phyloP scores from a whole-genome alignment of 2,113 vertebrate genomes.

The Nothobranchius kuhntae region DNA sequence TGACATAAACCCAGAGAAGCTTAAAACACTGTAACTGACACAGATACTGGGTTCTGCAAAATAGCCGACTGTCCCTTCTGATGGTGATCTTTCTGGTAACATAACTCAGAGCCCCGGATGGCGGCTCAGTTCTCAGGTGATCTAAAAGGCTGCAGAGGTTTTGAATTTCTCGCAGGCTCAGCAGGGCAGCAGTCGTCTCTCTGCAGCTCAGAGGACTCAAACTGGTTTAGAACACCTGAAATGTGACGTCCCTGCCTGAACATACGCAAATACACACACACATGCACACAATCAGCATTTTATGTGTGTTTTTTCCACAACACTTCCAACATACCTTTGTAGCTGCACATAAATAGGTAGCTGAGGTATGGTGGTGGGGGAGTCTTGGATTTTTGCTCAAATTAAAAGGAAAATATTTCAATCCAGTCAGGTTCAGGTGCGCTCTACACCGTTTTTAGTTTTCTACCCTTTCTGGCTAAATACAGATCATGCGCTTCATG shows the following conservation, averaged over 20 bases:
- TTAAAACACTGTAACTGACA: neutral
- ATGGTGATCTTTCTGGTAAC: neutral
- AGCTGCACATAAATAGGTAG: too few species aligned
- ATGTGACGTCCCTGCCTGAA: slow-evolving; percentile 8
- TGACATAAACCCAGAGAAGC: neutral
- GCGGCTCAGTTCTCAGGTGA: slow-evolving; percentile 2
- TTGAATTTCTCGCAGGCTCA: slow-evolving; percentile 13
- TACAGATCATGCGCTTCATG: neutral
- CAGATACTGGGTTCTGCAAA: neutral
- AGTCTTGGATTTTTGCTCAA: neutral
- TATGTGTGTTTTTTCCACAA: too few species aligned
- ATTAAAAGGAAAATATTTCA: neutral
- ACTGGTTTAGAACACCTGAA: slow-evolving; percentile 2
- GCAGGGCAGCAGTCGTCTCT: slow-evolving; percentile 5
- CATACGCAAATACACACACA: slow-evolving; percentile 13
- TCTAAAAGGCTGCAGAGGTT: slow-evolving; percentile 8
- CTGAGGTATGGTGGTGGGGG: neutral
- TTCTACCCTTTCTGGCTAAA: neutral
- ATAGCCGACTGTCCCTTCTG: neutral
- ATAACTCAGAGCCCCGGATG: slow-evolving; percentile 8
- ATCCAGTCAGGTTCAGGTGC: neutral
- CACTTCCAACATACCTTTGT: too few species aligned
- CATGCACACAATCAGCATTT: neutral
- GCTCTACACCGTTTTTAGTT: neutral
- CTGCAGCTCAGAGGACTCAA: slow-evolving; percentile 25